These are phyloP conservation scores for Neosilurus hyrtlii DNA, from an alignment of 2,797 vertebrate species.

Conservation along the genomic window DNA sequence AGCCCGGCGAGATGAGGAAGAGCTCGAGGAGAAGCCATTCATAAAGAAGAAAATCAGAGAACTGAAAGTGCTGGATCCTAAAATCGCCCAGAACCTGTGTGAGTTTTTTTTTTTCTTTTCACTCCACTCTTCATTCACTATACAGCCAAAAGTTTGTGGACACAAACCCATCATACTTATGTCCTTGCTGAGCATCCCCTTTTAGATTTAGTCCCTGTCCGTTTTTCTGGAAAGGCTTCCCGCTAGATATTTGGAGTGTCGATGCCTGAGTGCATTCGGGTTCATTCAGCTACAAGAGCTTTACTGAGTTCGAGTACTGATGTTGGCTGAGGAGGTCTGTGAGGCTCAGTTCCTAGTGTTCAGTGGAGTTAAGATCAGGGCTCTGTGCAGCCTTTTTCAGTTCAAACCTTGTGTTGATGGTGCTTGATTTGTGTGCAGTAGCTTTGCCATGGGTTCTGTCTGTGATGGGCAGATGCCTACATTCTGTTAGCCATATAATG, in stretches of 20 bases:
- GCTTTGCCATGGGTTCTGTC: neutral
- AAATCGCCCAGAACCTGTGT: slow-evolving; percentile 97
- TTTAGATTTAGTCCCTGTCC: neutral
- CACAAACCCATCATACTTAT: neutral
- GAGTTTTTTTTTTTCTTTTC: slow-evolving; percentile 66
- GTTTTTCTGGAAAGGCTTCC: neutral
- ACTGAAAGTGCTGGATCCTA: slow-evolving; percentile 92
- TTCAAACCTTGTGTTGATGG: too few species aligned
- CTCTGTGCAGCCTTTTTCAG: neutral
- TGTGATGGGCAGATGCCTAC: neutral
- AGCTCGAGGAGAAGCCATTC: slow-evolving; percentile 83
- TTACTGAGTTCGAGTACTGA: neutral
- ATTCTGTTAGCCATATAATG: too few species aligned
- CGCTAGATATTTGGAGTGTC: neutral
- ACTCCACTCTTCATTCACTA: neutral
- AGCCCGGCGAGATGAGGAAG: slow-evolving; percentile 87
- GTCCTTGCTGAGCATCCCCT: neutral
- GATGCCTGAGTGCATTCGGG: too few species aligned
- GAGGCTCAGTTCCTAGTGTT: neutral
- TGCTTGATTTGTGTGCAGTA: too few species aligned
- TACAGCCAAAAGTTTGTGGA: neutral
- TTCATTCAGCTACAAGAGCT: neutral
- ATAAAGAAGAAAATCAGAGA: slow-evolving; percentile 93
- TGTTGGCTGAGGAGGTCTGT: neutral
- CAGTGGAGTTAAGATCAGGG: neutral